Percentiles rank a stretch among this genome's conserved stretches.
Conservation (phyloP, 2,888 invertebrate species). For the Agrotis puta region DNA sequence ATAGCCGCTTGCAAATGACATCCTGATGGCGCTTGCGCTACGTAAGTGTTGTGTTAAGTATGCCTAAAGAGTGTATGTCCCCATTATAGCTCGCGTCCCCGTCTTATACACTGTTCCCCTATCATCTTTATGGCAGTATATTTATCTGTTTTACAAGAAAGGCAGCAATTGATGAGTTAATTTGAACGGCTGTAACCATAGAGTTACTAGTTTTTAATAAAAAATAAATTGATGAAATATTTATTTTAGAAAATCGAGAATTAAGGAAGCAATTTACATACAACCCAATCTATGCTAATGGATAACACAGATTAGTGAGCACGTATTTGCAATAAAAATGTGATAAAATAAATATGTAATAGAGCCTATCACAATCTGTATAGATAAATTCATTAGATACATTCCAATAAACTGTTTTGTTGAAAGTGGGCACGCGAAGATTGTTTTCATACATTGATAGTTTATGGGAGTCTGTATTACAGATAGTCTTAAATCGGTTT, state of each 20-base stretch:
- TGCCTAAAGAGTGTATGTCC: too few relatives aligned
- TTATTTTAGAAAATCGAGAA: not conserved
- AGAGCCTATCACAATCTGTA: slow-evolving; percentile 17
- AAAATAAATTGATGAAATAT: not conserved
- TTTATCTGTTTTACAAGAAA: not conserved
- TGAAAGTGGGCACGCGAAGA: not conserved
- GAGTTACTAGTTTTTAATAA: not conserved
- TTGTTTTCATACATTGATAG: not conserved
- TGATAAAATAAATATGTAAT: slow-evolving; percentile 17
- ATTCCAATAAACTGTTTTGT: slow-evolving; percentile 11
- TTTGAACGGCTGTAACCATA: not conserved
- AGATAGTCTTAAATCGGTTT: not conserved
- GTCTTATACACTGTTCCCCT: too few relatives aligned
- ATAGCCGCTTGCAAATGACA: too few relatives aligned
- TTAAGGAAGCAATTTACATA: not conserved
- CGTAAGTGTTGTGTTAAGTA: too few relatives aligned
- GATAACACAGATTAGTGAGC: slow-evolving; percentile 27
- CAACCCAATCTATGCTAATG: slow-evolving; percentile 10
- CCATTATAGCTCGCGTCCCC: too few relatives aligned
- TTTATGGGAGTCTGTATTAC: not conserved
- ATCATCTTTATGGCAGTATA: too few relatives aligned
- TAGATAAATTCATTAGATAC: not conserved
- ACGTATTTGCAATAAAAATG: slow-evolving; percentile 12
- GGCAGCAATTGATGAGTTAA: too few relatives aligned
- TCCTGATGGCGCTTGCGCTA: too few relatives aligned